Base-by-base conservation (phyloP, 2,797 vertebrate genomes). In the Paedocypris micromegethes region DNA sequence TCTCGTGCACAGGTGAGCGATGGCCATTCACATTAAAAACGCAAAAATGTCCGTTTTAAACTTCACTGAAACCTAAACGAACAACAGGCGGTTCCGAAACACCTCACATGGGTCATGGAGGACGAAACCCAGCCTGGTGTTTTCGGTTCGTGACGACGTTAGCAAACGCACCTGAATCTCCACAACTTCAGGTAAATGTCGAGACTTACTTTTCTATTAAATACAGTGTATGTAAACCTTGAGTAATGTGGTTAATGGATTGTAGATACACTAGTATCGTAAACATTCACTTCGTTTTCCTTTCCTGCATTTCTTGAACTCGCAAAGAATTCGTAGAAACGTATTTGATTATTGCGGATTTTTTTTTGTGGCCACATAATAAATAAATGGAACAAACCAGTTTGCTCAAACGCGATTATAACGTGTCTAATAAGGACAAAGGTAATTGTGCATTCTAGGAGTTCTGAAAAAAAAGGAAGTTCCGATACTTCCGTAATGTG, bases 1-100 rank as follows among this genome's bases (percentile, higher is more conserved):
- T 23, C 23, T 42, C 42, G 9, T 8, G 61, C 3, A 39, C 75
- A 77, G 75, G 72, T 77, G 72, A 44, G 49, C n/a, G 38, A 6
- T 50, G 64, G 44, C 6, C 39, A 9, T 3, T 40, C n/a, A 6
- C 43, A 38, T 9, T 0, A 56, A 56, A 56, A 54, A 60, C 5
- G 5, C 5, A 23, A 9, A 37, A 72, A 8, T 5, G 2, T 6
- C 8, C 1, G 38, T 37, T 59, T 52, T n/a, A n/a, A 4, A 53
- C 4, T 3, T 9, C 2, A 4, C 46, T 9, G 9, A 38, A 57
- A 6, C n/a, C 9, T 5, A 43, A 5, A 38, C 41, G 37, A 6
- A 7, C 37, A 4, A 48, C 47, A 47, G 5, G 49, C 4, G 3
- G 23, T 8, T 9, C 3, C n/a, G 5, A 62, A 42, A 65, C 6